Evolutionary conservation across 2,888 invertebrate genomes (phyloP).

Genomic region (Watsonalla cultraria): DNA sequence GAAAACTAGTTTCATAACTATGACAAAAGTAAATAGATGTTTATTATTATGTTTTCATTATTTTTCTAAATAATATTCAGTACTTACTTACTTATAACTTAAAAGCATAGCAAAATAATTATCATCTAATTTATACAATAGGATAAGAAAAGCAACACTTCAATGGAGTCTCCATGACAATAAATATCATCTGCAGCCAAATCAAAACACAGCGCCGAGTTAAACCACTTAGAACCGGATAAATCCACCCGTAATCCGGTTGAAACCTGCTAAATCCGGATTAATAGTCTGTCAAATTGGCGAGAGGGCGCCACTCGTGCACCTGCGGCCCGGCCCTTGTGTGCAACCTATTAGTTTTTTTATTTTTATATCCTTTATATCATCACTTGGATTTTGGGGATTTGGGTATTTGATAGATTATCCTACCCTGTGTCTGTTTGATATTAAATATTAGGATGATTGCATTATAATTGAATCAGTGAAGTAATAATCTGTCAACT

Average conservation of each 20-base stretch:
- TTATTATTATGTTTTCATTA: too few relatives aligned
- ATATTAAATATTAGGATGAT: neutral
- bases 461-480: too few relatives aligned
- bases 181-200: constrained; percentile 5
- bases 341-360: constrained; percentile 12
- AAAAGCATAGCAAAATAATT: too few relatives aligned
- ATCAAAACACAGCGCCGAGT: constrained; percentile 21
- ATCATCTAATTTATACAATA: too few relatives aligned
- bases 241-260: constrained; percentile 58
- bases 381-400: constrained; percentile 17
- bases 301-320: constrained; percentile 52
- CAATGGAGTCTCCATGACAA: neutral
- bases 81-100: too few relatives aligned
- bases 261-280: constrained; percentile 64
- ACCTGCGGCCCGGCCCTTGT: constrained; percentile 52
- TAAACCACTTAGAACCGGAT: constrained; percentile 55
- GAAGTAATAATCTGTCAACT: too few relatives aligned
- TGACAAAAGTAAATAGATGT: too few relatives aligned
- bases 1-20: too few relatives aligned
- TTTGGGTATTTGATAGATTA: neutral
- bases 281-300: constrained; percentile 76
- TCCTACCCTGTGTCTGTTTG: neutral
- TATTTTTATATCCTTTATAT: constrained; percentile 20
- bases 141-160: too few relatives aligned
- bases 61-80: too few relatives aligned